Base-by-base conservation (phyloP, 2,113 vertebrate genomes). In the Cochlearius cochlearius region DNA sequence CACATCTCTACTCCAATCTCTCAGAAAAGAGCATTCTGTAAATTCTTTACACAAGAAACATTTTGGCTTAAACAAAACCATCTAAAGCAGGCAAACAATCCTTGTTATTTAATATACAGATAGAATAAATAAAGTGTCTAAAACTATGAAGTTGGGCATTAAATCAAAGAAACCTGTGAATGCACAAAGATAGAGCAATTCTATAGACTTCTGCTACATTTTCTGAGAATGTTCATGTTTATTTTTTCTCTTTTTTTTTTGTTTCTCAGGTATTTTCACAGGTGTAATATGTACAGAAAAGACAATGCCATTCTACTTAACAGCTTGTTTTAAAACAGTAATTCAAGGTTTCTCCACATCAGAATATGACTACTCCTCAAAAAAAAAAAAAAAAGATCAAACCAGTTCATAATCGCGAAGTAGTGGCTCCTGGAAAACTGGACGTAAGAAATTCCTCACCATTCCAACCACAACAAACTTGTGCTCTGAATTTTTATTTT, bases 401-500 rank as follows among this genome's bases (percentile, higher is more conserved):
- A 82, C 7, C 29, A 94, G 58, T 96, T 96, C 62, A 84, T 88
- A 86, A 59, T 27, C 72, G 96, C 75, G 92, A 96, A 96, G 67
- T 66, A 94, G 84, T 67, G 86, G 68, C 90, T 97, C 93, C 90
- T 84, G 58, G 72, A 95, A 92, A 96, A 92, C 22, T 16, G 8
- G 36, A 77, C 56, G 92, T 69, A 39, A 87, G 75, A 96, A 96
- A 85, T 81, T 74, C 66, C 53, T 96, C 72, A 96, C 20, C 38
- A 86, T 93, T 98, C 72, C 79, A 92, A 77, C 26, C 49, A 10
- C 53, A 93, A 93, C 53, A 96, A 97, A 95, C 68, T 75, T 95
- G 96, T 97, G 92, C 93, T 97, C 92, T 91, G 52, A 95, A 73
- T 79, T 83, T 97, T 97, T 92, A 87, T 62, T 79, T 94, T 94